A percentile compares a stretch with the other conserved stretches of the same genome.
phyloP scores from a whole-genome alignment of 2,113 vertebrate species.

The Capreolus pygargus region DNA sequence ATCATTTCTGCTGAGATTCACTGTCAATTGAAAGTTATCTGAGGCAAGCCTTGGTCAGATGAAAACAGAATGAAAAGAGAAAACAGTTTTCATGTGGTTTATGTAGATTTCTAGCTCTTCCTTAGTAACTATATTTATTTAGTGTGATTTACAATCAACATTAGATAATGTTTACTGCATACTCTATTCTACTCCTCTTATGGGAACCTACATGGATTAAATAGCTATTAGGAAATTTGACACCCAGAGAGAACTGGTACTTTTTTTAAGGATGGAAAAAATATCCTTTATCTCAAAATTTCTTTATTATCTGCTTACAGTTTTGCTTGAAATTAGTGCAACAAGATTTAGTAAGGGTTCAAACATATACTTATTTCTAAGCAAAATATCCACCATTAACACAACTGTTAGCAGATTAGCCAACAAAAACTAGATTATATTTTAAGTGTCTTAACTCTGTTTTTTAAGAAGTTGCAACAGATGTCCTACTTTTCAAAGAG shows the following conservation, averaged over 20 bases:
- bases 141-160: not conserved
- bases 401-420: not conserved
- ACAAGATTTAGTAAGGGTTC: not conserved
- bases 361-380: not conserved
- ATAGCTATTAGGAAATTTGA: not conserved
- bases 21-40: not conserved
- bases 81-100: not conserved
- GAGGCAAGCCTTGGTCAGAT: not conserved
- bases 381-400: not conserved
- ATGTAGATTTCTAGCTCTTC: not conserved
- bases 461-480: not conserved
- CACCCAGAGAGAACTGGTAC: not conserved
- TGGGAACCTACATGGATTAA: not conserved
- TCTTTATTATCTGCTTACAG: not conserved
- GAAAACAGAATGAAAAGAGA: not conserved
- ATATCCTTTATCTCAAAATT: not conserved
- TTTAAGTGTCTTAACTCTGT: not conserved
- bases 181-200: accelerated
- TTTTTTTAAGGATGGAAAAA: not conserved
- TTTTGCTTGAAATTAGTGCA: not conserved
- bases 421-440: not conserved
- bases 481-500: not conserved
- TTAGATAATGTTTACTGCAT: not conserved
- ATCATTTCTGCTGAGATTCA: not conserved
- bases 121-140: not conserved